Conservation (phyloP, 2,113 vertebrate genomes). For the Malaclemys terrapin region DNA sequence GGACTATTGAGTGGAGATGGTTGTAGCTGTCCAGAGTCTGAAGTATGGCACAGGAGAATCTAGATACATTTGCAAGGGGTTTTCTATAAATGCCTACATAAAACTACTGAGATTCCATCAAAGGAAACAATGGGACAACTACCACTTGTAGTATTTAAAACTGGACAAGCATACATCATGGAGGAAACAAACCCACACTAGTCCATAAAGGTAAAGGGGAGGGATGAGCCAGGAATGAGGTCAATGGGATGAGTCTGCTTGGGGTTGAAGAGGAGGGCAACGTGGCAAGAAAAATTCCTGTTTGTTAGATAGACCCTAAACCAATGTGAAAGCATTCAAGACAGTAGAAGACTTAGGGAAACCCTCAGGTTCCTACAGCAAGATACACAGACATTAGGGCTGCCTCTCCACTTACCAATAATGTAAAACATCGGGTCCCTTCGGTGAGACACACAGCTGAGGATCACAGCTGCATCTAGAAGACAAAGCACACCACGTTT, state of each 20-base stretch:
- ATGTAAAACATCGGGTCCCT: constrained; percentile 99
- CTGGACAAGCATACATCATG: constrained; percentile 7
- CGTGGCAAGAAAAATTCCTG: constrained; percentile 14
- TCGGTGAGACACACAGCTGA: constrained; percentile 90
- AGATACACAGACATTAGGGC: constrained; percentile 9
- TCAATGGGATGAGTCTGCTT: neutral
- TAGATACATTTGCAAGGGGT: neutral
- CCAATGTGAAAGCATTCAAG: neutral
- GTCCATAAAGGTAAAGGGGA: neutral
- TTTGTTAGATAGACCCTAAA: constrained; percentile 45
- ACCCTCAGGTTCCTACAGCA: neutral
- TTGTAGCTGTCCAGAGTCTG: neutral
- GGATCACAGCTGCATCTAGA: constrained; percentile 85
- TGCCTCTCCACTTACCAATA: constrained; percentile 91
- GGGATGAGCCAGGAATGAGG: neutral
- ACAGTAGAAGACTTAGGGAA: neutral
- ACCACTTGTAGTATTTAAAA: neutral
- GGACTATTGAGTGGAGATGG: constrained; percentile 1
- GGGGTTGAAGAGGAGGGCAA: constrained; percentile 6
- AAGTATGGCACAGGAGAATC: neutral
- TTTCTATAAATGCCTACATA: neutral
- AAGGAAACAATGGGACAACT: constrained; percentile 13
- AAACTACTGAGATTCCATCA: constrained; percentile 10
- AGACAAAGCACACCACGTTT: constrained; percentile 88
- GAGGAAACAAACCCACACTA: constrained; percentile 35